Conservation (phyloP, 2,113 vertebrate species). For the Coptodon rendalli region DNA sequence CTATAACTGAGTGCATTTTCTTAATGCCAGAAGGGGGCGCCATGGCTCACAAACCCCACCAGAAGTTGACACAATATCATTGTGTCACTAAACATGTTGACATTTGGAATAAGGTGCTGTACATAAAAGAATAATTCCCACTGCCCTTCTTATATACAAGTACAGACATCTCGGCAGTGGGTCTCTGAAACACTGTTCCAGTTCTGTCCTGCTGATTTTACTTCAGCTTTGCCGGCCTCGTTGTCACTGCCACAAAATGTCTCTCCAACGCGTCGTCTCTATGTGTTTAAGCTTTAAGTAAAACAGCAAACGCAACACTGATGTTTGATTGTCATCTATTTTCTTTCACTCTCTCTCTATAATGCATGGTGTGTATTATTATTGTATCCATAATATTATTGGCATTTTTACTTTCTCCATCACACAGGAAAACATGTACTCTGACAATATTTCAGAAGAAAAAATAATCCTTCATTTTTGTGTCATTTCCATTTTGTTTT, state of each 20-base stretch:
- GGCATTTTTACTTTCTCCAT: not conserved
- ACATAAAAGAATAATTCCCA: not conserved
- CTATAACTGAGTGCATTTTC: not conserved
- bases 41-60: fast-evolving
- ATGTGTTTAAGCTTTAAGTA: not conserved
- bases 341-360: not conserved
- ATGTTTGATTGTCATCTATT: not conserved
- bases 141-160: not conserved
- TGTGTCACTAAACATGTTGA: not conserved
- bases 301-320: not conserved
- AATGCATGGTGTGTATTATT: fast-evolving
- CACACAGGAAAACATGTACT: not conserved
- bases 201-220: not conserved
- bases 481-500: not conserved
- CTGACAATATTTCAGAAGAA: not conserved
- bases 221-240: not conserved
- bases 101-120: not conserved
- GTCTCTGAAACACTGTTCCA: not conserved
- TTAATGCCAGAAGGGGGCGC: not conserved
- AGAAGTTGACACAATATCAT: not conserved
- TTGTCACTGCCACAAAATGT: not conserved
- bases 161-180: not conserved
- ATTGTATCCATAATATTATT: fast-evolving
- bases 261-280: not conserved
- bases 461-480: not conserved